phyloP scores from a whole-genome alignment of 1,140 invertebrate species.

The Hetaerina americana region DNA sequence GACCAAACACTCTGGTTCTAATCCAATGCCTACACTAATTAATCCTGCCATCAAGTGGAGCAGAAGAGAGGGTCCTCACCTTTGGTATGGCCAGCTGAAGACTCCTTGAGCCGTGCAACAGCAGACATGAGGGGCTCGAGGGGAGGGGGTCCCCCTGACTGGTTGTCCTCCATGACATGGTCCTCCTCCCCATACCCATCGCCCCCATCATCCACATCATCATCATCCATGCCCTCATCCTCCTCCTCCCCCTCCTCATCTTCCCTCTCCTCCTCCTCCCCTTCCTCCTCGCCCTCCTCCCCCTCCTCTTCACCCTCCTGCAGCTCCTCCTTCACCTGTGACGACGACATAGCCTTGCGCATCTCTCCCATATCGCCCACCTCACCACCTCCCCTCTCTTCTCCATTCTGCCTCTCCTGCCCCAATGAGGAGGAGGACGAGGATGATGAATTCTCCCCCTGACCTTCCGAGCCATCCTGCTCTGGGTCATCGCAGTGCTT shows the following conservation, averaged over 20 bases:
- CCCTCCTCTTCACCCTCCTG: not conserved
- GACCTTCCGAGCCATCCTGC: constrained; percentile 2
- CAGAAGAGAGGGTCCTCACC: too few relatives aligned
- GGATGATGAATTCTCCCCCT: not conserved
- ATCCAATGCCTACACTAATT: too few relatives aligned
- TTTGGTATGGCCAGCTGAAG: too few relatives aligned
- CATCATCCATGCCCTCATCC: constrained; percentile 3
- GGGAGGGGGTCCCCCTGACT: not conserved
- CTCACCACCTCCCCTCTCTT: not conserved
- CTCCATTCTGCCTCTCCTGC: not conserved
- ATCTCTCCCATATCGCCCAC: not conserved
- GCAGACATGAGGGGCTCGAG: not conserved
- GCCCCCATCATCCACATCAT: not conserved
- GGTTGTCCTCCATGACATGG: not conserved
- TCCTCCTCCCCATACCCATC: constrained; percentile 5
- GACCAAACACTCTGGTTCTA: too few relatives aligned
- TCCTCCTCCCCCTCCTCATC: constrained; percentile 2
- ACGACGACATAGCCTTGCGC: not conserved
- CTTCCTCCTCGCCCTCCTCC: not conserved
- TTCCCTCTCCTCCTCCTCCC: not conserved
- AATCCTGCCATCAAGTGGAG: too few relatives aligned
- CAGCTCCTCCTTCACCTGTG: not conserved
- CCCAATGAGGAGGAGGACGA: not conserved
- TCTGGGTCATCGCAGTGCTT: not conserved
- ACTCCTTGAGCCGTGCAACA: constrained; percentile 2